Percentiles rank a stretch among this genome's conserved stretches.
These are phyloP conservation scores for Eupeodes latifasciatus DNA, from an alignment of 2,888 invertebrate species.

Conservation along the genomic window DNA sequence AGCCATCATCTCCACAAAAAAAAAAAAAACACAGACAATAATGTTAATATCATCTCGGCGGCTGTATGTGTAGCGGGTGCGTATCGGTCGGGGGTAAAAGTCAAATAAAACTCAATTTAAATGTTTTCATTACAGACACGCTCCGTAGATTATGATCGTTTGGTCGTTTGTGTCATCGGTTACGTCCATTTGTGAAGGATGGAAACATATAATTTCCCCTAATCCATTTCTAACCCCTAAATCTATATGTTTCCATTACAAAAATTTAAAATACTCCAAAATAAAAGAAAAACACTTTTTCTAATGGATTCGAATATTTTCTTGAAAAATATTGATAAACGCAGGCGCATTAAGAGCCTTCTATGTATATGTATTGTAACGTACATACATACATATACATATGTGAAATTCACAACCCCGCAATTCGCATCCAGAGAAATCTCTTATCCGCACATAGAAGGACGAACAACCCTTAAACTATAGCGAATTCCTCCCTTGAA, in stretches of 20 bases:
- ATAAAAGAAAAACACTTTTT: constrained; percentile 20
- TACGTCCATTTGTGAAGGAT: constrained; percentile 66
- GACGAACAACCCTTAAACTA: constrained; percentile 52
- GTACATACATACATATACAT: no score
- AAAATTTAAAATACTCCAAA: not conserved
- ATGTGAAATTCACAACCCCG: constrained; percentile 5
- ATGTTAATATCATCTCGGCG: not conserved
- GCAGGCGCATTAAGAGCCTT: constrained; percentile 50
- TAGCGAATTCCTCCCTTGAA: constrained; percentile 51
- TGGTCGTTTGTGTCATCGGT: constrained; percentile 59
- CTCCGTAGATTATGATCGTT: constrained; percentile 72
- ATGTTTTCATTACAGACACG: constrained; percentile 76
- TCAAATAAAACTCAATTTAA: constrained; percentile 76
- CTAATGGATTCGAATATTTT: constrained; percentile 43
- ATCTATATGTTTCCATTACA: constrained; percentile 3
- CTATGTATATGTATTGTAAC: no score
- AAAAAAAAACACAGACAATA: not conserved
- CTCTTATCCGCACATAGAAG: constrained; percentile 44
- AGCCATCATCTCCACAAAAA: constrained; percentile 34
- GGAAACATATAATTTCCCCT: constrained; percentile 54
- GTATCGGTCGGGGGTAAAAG: constrained; percentile 38
- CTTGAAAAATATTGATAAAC: constrained; percentile 67
- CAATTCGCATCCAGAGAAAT: constrained; percentile 19
- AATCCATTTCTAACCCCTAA: constrained; percentile 35
- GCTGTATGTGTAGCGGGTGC: not conserved